Evolutionary conservation across 2,113 vertebrate species (phyloP).

Genomic region (Apaloderma vittatum): DNA sequence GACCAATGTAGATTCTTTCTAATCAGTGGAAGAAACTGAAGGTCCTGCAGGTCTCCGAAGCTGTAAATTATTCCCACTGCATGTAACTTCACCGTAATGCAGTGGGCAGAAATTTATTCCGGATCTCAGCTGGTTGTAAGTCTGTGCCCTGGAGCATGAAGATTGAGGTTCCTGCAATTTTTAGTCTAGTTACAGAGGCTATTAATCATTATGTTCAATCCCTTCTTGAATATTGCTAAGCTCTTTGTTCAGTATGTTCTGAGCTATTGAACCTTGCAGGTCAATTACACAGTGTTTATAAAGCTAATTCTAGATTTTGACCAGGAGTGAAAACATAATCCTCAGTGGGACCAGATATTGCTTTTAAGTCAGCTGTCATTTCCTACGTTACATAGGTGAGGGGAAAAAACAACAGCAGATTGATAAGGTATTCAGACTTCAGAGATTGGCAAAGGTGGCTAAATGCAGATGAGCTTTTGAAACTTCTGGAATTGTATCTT

Average conservation of each 20-base stretch:
- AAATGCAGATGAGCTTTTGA: background rate
- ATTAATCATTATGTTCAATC: conserved; percentile 64
- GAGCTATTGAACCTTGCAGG: conserved; percentile 59
- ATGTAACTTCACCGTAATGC: background rate
- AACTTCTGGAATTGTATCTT: background rate
- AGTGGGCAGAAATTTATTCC: conserved; percentile 14
- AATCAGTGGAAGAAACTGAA: background rate
- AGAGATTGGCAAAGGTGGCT: background rate
- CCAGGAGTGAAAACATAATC: conserved; percentile 32
- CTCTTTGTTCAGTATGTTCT: conserved; percentile 56
- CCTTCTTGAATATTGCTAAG: conserved; percentile 40
- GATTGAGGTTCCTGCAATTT: conserved; percentile 45
- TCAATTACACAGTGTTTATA: conserved; percentile 62
- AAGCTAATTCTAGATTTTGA: conserved; percentile 58
- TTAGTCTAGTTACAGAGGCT: conserved; percentile 33
- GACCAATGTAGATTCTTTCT: background rate
- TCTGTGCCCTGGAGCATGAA: conserved; percentile 52
- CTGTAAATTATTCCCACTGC: background rate
- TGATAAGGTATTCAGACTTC: background rate
- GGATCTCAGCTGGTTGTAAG: conserved; percentile 47
- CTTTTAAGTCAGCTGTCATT: conserved; percentile 44
- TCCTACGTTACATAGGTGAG: background rate
- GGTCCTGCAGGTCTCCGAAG: background rate
- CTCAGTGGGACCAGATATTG: background rate
- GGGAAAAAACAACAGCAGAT: background rate